These are phyloP conservation scores for Hapalemur alaotrensis DNA, from an alignment of 2,797 vertebrate genomes.

Conservation along the genomic window DNA sequence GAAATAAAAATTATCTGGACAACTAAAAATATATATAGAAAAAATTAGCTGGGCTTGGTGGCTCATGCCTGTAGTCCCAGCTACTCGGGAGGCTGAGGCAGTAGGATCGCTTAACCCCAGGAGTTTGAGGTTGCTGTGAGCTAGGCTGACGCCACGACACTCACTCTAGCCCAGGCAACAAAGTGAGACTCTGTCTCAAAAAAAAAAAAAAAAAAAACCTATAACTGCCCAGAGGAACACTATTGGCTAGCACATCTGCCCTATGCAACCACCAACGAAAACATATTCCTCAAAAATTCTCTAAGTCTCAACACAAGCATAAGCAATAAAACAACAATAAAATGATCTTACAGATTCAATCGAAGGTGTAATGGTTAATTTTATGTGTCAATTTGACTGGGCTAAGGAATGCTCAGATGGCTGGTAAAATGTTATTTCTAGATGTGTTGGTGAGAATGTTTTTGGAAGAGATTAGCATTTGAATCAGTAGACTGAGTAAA, in stretches of 20 bases:
- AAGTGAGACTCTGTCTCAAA: too few relatives aligned
- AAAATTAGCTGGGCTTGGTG: too few relatives aligned
- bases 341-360: background rate
- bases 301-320: conserved; percentile 5
- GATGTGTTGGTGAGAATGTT: background rate
- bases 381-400: background rate
- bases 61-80: too few relatives aligned
- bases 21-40: too few relatives aligned
- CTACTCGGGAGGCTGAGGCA: too few relatives aligned
- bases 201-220: conserved; percentile 57
- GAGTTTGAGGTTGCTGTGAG: too few relatives aligned
- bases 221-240: background rate
- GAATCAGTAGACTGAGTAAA: background rate
- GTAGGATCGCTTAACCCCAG: too few relatives aligned
- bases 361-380: background rate
- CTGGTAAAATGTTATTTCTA: background rate
- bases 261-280: background rate
- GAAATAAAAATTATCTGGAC: too few relatives aligned
- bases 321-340: background rate
- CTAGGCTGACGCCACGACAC: too few relatives aligned
- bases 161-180: too few relatives aligned
- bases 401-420: background rate
- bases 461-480: background rate
- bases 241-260: background rate
- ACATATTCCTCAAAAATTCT: background rate